Evolutionary conservation across 1,140 invertebrate genomes (phyloP).

Genomic region (Druon quercuslanigerum): DNA sequence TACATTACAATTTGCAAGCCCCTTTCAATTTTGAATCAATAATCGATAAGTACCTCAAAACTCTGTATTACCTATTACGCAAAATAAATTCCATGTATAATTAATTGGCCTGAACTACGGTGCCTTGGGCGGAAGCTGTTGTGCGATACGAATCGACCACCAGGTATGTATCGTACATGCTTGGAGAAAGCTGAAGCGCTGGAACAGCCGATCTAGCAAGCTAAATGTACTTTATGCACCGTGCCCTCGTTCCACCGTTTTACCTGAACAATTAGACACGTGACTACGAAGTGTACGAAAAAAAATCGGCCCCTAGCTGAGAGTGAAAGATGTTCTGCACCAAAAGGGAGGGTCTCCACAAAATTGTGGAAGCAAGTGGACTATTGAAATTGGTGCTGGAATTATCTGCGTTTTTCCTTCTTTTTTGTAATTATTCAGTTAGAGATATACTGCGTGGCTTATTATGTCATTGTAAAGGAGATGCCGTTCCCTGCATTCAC

Average conservation of each 20-base stretch:
- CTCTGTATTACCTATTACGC: too few relatives aligned
- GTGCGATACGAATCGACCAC: constrained; percentile 49
- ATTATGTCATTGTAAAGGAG: background rate
- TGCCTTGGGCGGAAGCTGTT: constrained; percentile 3
- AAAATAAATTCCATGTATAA: constrained; percentile 4
- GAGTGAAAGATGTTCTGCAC: background rate
- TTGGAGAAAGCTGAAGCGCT: constrained; percentile 63
- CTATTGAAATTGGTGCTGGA: background rate
- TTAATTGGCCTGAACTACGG: constrained; percentile 1
- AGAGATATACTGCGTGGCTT: background rate
- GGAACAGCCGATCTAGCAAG: constrained; percentile 58
- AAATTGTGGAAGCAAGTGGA: background rate
- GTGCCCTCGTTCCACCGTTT: constrained; percentile 66
- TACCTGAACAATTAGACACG: constrained; percentile 67
- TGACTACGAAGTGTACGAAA: constrained; percentile 50
- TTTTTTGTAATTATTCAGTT: background rate
- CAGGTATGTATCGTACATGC: constrained; percentile 53
- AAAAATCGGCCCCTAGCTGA: constrained; percentile 18
- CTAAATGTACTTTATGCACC: constrained; percentile 64
- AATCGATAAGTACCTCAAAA: too few relatives aligned
- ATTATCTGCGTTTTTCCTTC: background rate
- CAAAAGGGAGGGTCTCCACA: background rate
- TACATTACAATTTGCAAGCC: too few relatives aligned
- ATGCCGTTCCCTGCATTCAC: background rate
- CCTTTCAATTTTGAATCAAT: too few relatives aligned